These are phyloP conservation scores for Pelodytes ibericus DNA, from an alignment of 2,797 vertebrate genomes.

Conservation along the genomic window DNA sequence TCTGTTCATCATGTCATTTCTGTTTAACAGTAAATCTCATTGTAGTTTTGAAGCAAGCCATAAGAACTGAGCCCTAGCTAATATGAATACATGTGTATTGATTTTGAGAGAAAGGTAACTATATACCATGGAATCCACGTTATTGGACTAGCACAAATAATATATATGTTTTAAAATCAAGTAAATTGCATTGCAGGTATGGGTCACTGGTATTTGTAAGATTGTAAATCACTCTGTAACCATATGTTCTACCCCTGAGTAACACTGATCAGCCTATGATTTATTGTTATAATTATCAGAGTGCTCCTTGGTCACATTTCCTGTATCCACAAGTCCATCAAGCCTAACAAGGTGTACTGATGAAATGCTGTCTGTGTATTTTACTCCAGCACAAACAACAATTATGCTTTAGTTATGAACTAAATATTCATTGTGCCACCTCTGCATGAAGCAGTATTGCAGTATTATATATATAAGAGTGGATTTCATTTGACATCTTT, in stretches of 20 bases:
- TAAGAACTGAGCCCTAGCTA: neutral
- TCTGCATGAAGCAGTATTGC: too few species aligned
- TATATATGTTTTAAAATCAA: conserved; percentile 27
- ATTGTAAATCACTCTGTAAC: conserved; percentile 43
- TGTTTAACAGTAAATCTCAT: neutral
- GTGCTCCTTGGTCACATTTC: conserved; percentile 46
- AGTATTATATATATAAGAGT: too few species aligned
- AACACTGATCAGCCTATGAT: conserved; percentile 48
- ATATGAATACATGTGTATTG: neutral
- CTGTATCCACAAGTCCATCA: conserved; percentile 45
- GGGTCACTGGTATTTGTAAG: conserved; percentile 43
- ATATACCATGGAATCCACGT: neutral
- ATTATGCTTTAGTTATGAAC: too few species aligned
- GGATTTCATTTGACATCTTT: too few species aligned
- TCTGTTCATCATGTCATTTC: neutral
- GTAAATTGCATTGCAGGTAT: conserved; percentile 31
- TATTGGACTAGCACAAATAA: conserved; percentile 26
- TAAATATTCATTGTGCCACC: too few species aligned
- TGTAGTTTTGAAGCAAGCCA: neutral
- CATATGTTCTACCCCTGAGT: conserved; percentile 44
- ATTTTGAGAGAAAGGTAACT: neutral
- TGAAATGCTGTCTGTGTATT: conserved; percentile 25
- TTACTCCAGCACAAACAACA: neutral
- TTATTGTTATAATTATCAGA: conserved; percentile 49
- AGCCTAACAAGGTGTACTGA: neutral